Evolutionary conservation across 2,888 invertebrate species (phyloP).

Genomic region (Microctonus brassicae): DNA sequence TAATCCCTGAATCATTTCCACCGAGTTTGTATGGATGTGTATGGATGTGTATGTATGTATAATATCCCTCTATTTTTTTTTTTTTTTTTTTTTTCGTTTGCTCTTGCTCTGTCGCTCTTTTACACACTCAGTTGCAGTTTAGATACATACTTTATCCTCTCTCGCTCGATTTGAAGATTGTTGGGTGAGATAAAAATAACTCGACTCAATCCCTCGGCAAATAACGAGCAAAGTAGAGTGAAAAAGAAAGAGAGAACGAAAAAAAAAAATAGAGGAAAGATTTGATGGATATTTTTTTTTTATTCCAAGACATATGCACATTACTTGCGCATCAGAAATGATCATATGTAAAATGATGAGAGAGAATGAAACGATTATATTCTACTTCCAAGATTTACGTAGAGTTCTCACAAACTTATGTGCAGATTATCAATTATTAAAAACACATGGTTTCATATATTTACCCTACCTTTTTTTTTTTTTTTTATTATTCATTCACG

Average conservation of each 20-base stretch:
- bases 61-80: neutral
- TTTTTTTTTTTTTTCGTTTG: neutral
- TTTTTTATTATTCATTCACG: neutral
- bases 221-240: neutral
- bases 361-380: slow-evolving; percentile 63
- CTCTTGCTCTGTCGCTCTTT: neutral
- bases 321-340: neutral
- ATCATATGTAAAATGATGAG: slow-evolving; percentile 14
- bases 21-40: neutral
- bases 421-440: slow-evolving; percentile 67
- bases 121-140: neutral
- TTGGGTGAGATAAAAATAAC: slow-evolving; percentile 10
- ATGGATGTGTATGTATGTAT: neutral
- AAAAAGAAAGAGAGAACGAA: neutral
- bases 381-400: slow-evolving; percentile 53
- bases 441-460: slow-evolving; percentile 54
- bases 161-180: slow-evolving; percentile 1
- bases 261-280: slow-evolving; percentile 32
- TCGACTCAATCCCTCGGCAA: slow-evolving; percentile 6
- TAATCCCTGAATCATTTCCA: neutral
- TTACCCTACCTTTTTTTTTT: neutral
- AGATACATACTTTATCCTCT: neutral
- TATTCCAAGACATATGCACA: neutral
- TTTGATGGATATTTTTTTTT: slow-evolving; percentile 13
- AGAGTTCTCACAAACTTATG: slow-evolving; percentile 58